These are phyloP conservation scores for Falco rusticolus DNA, from an alignment of 2,797 vertebrate genomes.

Conservation along the genomic window DNA sequence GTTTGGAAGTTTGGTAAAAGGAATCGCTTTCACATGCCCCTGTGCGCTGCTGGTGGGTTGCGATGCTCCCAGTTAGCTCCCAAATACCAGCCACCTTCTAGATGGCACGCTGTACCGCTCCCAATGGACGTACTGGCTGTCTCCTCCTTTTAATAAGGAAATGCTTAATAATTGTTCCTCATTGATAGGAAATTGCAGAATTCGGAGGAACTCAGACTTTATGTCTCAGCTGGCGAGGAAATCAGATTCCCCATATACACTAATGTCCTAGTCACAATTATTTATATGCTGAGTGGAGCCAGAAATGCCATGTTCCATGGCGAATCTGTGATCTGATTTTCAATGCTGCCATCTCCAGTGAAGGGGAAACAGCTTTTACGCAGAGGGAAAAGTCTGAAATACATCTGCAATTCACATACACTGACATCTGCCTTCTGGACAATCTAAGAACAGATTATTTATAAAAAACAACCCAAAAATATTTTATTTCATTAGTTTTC, in stretches of 20 bases:
- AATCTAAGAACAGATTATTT: not conserved
- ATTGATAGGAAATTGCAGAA: constrained; percentile 27
- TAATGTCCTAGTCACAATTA: not conserved
- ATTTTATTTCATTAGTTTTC: not conserved
- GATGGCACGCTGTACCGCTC: not conserved
- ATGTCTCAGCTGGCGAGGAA: constrained; percentile 21
- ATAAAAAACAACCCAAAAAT: not conserved
- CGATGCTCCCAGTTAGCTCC: not conserved
- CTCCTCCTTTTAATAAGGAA: constrained; percentile 39
- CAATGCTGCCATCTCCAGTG: not conserved
- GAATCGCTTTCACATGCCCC: not conserved
- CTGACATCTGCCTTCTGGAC: not conserved
- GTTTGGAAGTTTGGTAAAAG: not conserved
- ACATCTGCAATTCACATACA: rapidly evolving
- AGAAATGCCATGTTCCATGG: not conserved
- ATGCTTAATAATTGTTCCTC: constrained; percentile 18
- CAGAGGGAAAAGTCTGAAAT: not conserved
- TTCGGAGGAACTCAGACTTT: constrained; percentile 28
- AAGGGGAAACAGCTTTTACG: not conserved
- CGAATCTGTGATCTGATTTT: not conserved
- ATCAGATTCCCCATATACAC: not conserved
- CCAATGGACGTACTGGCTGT: not conserved
- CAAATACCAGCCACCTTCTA: not conserved
- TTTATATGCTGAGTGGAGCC: not conserved
- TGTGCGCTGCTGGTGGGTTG: not conserved